phyloP scores from a whole-genome alignment of 2,888 invertebrate species.

The Lathronympha strigana region DNA sequence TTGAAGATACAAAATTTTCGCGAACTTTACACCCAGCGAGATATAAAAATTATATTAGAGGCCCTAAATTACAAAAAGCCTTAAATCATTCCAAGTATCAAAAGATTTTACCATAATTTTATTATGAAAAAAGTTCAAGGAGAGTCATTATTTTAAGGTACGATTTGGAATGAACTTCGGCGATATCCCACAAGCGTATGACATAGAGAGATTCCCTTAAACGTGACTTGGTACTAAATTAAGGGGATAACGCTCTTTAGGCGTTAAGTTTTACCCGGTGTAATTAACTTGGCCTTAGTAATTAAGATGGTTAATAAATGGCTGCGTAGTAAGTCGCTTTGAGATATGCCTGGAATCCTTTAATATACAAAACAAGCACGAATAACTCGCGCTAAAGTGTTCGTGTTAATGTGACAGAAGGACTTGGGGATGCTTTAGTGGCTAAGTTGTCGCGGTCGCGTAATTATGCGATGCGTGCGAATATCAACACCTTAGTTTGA shows the following conservation, averaged over 20 bases:
- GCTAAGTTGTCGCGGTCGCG: slow-evolving; percentile 56
- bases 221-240: slow-evolving; percentile 71
- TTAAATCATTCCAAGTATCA: slow-evolving; percentile 72
- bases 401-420: slow-evolving; percentile 67
- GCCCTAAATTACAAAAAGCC: slow-evolving; percentile 71
- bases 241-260: slow-evolving; percentile 76
- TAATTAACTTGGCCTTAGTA: slow-evolving; percentile 81
- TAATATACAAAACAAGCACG: slow-evolving; percentile 76
- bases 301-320: slow-evolving; percentile 83
- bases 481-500: slow-evolving; percentile 53
- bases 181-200: slow-evolving; percentile 64
- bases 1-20: not conserved
- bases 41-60: slow-evolving; percentile 72
- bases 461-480: slow-evolving; percentile 55
- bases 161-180: slow-evolving; percentile 65
- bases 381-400: slow-evolving; percentile 66
- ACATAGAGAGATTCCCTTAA: slow-evolving; percentile 70
- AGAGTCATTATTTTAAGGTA: slow-evolving; percentile 60
- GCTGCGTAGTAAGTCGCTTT: slow-evolving; percentile 78
- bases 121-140: slow-evolving; percentile 72
- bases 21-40: slow-evolving; percentile 60
- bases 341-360: slow-evolving; percentile 80
- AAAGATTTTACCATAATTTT: slow-evolving; percentile 76
- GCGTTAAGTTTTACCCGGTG: slow-evolving; percentile 76
- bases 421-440: slow-evolving; percentile 61